phyloP scores from a whole-genome alignment of 2,888 invertebrate species.

The Archaeoteleia sp. region DNA sequence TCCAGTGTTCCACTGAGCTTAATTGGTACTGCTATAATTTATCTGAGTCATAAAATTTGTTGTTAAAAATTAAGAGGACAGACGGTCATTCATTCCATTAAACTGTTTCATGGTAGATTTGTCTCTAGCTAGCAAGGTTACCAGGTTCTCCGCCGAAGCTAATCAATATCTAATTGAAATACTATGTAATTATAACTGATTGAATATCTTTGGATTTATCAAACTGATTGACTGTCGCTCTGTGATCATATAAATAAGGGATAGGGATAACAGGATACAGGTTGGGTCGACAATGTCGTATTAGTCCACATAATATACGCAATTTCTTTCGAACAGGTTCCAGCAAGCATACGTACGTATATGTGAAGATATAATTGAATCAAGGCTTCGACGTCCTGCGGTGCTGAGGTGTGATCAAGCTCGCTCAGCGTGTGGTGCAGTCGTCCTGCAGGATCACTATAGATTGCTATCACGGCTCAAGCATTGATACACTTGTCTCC shows the following conservation, averaged over 20 bases:
- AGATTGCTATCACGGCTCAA: constrained; percentile 57
- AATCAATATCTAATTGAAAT: no score
- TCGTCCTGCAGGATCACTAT: constrained; percentile 52
- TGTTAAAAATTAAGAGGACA: no score
- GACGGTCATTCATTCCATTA: no score
- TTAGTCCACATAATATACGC: constrained; percentile 51
- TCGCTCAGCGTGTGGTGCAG: constrained; percentile 66
- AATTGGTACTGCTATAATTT: no score
- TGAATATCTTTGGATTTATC: no score
- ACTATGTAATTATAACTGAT: no score
- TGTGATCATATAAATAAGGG: constrained; percentile 23
- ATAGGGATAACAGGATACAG: constrained; percentile 28
- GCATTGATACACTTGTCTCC: constrained; percentile 57
- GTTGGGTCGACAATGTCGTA: constrained; percentile 46
- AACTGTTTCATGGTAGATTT: no score
- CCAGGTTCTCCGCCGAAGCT: no score
- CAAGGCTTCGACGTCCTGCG: constrained; percentile 65
- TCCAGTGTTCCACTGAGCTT: no score
- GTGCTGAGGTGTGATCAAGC: constrained; percentile 69
- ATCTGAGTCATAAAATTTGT: no score
- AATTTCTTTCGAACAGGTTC: constrained; percentile 56
- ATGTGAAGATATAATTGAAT: constrained; percentile 67
- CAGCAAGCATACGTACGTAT: constrained; percentile 53
- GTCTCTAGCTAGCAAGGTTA: no score
- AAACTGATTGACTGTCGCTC: not conserved